phyloP scores from a whole-genome alignment of 2,113 vertebrate species.

The Bubalus kerabau region DNA sequence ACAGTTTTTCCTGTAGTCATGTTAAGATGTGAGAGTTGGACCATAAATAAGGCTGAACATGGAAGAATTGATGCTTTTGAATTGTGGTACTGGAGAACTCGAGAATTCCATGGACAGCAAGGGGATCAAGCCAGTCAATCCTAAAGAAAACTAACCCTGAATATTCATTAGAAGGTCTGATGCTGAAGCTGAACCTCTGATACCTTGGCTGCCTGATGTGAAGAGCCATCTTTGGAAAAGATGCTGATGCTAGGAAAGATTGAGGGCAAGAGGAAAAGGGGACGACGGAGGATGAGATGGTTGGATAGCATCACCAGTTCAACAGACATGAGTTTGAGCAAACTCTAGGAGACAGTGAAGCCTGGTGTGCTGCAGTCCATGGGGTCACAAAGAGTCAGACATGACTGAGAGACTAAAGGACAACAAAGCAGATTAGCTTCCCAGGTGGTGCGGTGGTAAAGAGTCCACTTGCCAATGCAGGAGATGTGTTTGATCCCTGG shows the following conservation, averaged over 20 bases:
- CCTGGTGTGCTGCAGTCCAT: background rate
- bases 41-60: background rate
- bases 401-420: background rate
- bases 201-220: background rate
- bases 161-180: background rate
- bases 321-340: background rate
- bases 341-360: background rate
- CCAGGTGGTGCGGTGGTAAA: background rate
- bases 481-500: background rate
- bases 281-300: background rate
- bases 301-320: background rate
- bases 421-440: background rate
- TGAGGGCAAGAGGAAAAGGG: background rate
- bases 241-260: background rate
- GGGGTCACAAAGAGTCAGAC: background rate
- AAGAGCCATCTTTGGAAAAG: background rate
- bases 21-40: background rate
- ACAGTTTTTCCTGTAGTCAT: background rate
- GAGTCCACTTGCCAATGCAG: background rate
- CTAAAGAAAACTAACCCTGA: background rate
- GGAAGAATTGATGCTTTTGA: background rate
- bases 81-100: background rate
- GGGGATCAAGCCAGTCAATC: background rate
- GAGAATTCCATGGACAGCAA: background rate
- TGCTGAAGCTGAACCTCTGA: background rate